Evolutionary conservation across 2,797 vertebrate genomes (phyloP), one percentile per base, ranked within the genome.

Genomic region (Anguilla megastoma): DNA sequence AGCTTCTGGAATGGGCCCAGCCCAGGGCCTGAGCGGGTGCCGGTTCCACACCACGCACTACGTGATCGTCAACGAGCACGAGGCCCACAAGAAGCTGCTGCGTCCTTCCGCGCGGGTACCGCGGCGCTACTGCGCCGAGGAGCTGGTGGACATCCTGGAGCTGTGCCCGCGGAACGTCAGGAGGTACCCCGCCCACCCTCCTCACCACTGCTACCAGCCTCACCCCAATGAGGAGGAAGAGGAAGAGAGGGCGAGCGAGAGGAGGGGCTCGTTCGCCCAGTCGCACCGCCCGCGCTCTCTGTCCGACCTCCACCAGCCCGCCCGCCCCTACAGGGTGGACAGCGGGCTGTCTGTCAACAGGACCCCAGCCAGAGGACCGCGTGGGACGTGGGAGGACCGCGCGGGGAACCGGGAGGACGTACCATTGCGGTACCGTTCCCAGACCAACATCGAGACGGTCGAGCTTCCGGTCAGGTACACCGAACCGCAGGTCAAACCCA

Each of bases 151-250:
- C 4, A 89, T 97, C 0, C 92, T 97, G 10, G 97, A 97, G 92
- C 85, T 97, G 76, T 96, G 97, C 27, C 96, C 97, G 0, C 95
- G 93, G 66, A 96, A 94, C 0, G 0, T 92, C 85, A 90, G 91
- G 8, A 93, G 87, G 1, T 94, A 93, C 0, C 58, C 92, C 45
- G 83, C 94, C 84, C 69, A 82, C 80, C 89, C 89, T 0, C 92
- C 93, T 0, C 93, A 90, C 8, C 91, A 93, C n/a, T 82, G 93
- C 8, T 92, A 94, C 45, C 97, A 97, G 52, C 95, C 96, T 21
- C 96, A 95, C 90, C 92, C 95, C 33, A 97, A 96, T 1, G 97
- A 97, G 86, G 97, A 96, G 12, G 96, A 96, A 8, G 97, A 97
- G 41, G 97, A 96, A 0, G 96, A 96, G 0, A 94, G 92, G 54